These are phyloP conservation scores for Aplocera efformata DNA, from an alignment of 2,888 invertebrate species.

Conservation along the genomic window DNA sequence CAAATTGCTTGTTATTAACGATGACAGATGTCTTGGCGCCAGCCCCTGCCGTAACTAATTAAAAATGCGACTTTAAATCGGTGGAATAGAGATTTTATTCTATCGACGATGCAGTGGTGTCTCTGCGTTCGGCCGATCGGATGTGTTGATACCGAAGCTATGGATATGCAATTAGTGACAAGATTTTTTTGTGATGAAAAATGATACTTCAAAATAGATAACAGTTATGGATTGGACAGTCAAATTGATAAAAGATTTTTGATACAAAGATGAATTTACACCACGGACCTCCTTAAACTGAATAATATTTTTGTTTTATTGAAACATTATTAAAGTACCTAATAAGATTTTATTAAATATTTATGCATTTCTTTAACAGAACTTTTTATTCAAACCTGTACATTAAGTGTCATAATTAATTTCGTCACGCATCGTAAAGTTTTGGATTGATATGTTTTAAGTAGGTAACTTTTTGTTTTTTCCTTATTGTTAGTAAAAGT, in stretches of 20 bases:
- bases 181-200: conserved; percentile 44
- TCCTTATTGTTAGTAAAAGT: conserved; percentile 11
- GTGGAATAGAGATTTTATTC: conserved; percentile 32
- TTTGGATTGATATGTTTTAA: conserved; percentile 38
- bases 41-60: conserved; percentile 33
- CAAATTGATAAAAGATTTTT: conserved; percentile 2
- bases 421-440: conserved; percentile 37
- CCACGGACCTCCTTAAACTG: too few species aligned
- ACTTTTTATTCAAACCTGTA: conserved; percentile 13
- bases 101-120: conserved; percentile 27
- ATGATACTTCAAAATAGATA: conserved; percentile 38
- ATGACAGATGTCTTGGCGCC: conserved; percentile 80
- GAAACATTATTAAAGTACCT: neutral
- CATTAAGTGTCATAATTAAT: conserved; percentile 35
- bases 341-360: conserved; percentile 13
- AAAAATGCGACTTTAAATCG: conserved; percentile 35
- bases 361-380: conserved; percentile 16
- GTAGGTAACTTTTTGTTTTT: conserved; percentile 21
- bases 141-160: conserved; percentile 72
- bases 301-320: neutral
- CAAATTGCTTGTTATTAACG: conserved; percentile 79
- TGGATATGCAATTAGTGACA: conserved; percentile 74
- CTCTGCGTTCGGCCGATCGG: conserved; percentile 58
- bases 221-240: conserved; percentile 6
- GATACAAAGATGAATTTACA: neutral